Conservation (phyloP, 2,797 vertebrate species). For the Thamnophis elegans region DNA sequence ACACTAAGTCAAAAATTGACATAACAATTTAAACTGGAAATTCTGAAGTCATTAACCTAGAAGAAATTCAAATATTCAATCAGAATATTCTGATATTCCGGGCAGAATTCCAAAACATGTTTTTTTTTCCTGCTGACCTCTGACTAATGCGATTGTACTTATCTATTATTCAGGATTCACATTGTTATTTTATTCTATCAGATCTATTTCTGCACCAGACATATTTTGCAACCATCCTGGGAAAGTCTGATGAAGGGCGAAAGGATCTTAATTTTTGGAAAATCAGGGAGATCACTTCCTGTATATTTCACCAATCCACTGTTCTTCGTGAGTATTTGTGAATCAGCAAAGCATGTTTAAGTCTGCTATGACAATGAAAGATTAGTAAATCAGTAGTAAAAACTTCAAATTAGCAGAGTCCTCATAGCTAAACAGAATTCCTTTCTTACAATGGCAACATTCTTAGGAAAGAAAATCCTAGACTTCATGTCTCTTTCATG, state of each 20-base stretch:
- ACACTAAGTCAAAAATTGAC: background rate
- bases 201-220: constrained; percentile 23
- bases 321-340: background rate
- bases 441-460: background rate
- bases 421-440: background rate
- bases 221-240: constrained; percentile 32
- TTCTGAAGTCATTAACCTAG: background rate
- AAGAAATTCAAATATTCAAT: background rate
- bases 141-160: constrained; percentile 53
- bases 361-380: too few species aligned
- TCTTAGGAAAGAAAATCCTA: constrained; percentile 3
- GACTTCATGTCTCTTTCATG: background rate
- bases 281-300: constrained; percentile 28
- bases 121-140: constrained; percentile 9
- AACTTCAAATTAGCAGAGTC: background rate
- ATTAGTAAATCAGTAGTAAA: background rate
- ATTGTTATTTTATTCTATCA: constrained; percentile 51
- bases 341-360: background rate
- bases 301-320: constrained; percentile 24
- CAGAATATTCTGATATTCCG: too few species aligned
- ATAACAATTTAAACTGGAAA: background rate
- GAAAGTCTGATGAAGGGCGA: constrained; percentile 13
- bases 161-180: constrained; percentile 55
- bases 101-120: constrained; percentile 50
- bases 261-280: constrained; percentile 49